Base-by-base conservation (phyloP, 2,113 vertebrate genomes). In the Triplophysa siluroides region DNA sequence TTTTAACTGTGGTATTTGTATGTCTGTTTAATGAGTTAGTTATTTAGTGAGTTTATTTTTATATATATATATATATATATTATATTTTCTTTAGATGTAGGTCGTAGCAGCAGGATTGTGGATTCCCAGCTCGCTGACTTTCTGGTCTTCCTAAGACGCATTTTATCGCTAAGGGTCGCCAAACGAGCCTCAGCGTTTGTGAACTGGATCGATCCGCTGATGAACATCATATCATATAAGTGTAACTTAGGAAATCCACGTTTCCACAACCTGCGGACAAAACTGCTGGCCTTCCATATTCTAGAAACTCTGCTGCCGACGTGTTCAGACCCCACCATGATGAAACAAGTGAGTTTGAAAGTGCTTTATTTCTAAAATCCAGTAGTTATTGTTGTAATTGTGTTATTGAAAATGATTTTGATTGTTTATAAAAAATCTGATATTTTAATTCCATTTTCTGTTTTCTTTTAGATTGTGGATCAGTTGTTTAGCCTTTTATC, bases 111-210 rank as follows among this genome's bases (percentile, higher is more conserved):
- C 82, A 89, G 86, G 80, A 87, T 92, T 33, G 83, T 92, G 76
- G 93, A 94, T 87, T 92, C 89, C 16, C 93, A 94, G 85, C 91
- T 94, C 5, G 92, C 90, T 3, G 93, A 94, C 86, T 93, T 94
- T 79, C 77, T 94, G 80, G 92, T 94, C 41, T 94, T 94, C 84
- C 86, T 94, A 76, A 88, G 92, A 26, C 91, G 93, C 43, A 90
- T 94, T 0, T 82, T 94, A 72, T 93, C 92, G 2, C 82, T 90
- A 70, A 87, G 88, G 83, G 90, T 90, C 1, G 91, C 91, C 85
- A 91, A 88, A 83, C 89, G 81, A 78, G 84, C 89, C 52, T 91
- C 91, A 14, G 90, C 89, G 3, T 92, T 92, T 84, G 82, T 89
- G 71, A 93, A 92, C 86, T 94, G 93, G 92, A 87, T 92, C 0